Evolutionary conservation across 2,888 invertebrate genomes (phyloP), one percentile per base, ranked within the genome.

Genomic region (Lasioglossum oenotherae): DNA sequence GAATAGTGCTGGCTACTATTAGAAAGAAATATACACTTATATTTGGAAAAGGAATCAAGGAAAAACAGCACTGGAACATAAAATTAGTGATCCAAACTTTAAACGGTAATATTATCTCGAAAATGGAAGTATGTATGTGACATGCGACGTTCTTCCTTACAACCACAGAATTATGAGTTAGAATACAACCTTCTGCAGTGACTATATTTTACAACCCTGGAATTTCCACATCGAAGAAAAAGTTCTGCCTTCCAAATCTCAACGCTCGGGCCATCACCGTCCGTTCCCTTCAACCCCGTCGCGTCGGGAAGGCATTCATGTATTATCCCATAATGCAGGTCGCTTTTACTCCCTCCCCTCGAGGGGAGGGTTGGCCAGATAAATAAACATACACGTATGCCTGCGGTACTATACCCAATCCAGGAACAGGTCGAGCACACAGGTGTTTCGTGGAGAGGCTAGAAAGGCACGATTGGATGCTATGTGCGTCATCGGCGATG

Each of bases 401-500:
- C 31, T 57, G 16, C 0, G 46, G 46, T 49, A 78, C 38, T n/a
- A n/a, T 12, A 4, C 57, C 57, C 2, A n/a, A 57, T 23, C 44
- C 27, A 67, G 73, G 81, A 84, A 80, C 92, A 88, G 89, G 91
- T 91, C 89, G 84, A 73, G 88, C 89, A 90, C 93, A 93, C 94
- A 94, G 94, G 94, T 94, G 94, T 92, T 91, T 93, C 85, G 87
- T 89, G 91, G 91, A 92, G 91, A 92, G 86, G 84, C 85, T 87
- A 91, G 86, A 84, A 90, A 83, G 83, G 84, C 82, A 81, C 35
- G 81, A 49, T 73, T 82, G 82, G 76, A 86, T 80, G 82, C 81
- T 87, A 80, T 57, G 85, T 71, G 85, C 85, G 80, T 89, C 87
- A 86, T 84, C 87, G 87, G 19, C 69, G 86, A 89, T 89, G 80